These are phyloP conservation scores for Cataglyphis rosenhaueri DNA, from an alignment of 2,888 invertebrate genomes.

Conservation along the genomic window DNA sequence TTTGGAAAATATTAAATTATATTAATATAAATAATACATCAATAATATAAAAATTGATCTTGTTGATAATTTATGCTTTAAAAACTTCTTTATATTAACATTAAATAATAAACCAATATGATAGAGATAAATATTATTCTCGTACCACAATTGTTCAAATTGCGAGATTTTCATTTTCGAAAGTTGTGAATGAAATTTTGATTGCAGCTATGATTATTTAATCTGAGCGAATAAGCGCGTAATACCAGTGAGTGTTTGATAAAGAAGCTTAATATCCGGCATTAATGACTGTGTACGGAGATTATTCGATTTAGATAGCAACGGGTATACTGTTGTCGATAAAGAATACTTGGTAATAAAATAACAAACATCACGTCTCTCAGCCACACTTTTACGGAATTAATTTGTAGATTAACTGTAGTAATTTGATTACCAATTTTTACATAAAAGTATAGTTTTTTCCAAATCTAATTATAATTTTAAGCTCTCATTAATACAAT, in stretches of 20 bases:
- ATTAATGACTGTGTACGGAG: background rate
- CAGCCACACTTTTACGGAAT: background rate
- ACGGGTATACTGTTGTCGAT: background rate
- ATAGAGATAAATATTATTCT: background rate
- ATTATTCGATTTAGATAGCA: slow-evolving; percentile 42
- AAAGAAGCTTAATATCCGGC: slow-evolving; percentile 26
- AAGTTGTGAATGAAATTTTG: background rate
- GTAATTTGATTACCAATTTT: background rate
- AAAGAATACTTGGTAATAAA: slow-evolving; percentile 18
- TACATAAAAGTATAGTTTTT: background rate
- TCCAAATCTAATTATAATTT: background rate
- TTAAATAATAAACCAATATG: slow-evolving; percentile 10
- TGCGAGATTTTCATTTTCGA: background rate
- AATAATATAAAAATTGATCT: background rate
- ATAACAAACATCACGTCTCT: slow-evolving; percentile 19
- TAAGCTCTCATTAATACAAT: background rate
- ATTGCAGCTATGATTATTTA: slow-evolving; percentile 16
- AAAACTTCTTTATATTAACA: background rate
- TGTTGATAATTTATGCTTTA: background rate
- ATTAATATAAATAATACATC: background rate
- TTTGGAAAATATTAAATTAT: background rate
- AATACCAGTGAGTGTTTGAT: slow-evolving; percentile 19
- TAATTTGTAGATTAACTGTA: background rate
- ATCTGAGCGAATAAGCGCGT: background rate
- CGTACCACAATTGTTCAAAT: background rate